Conservation (phyloP, 1,140 invertebrate genomes). For the Tetraneura akinire region DNA sequence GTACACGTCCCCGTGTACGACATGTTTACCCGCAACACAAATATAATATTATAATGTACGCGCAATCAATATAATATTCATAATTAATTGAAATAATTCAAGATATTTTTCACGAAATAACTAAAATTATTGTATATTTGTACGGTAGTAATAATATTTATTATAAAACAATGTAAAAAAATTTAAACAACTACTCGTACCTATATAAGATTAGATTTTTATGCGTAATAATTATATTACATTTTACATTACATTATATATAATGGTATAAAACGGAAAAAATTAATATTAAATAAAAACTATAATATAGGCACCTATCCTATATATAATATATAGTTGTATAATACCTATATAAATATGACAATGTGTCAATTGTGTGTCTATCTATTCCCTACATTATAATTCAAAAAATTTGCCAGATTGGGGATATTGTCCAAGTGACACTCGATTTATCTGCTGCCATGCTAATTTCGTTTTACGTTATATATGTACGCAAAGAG, state of each 20-base stretch:
- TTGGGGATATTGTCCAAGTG: conserved; percentile 4
- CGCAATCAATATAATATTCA: background rate
- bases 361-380: background rate
- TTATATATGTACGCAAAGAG: background rate
- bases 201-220: no score
- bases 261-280: background rate
- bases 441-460: conserved; percentile 21
- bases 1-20: conserved; percentile 23
- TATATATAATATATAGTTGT: background rate
- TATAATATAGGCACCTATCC: background rate
- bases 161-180: no score
- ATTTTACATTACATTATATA: background rate
- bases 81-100: conserved; percentile 17
- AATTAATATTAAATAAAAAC: background rate
- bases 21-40: conserved; percentile 49
- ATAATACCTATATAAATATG: background rate
- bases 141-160: no score
- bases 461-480: conserved; percentile 29
- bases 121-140: no score
- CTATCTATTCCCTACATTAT: background rate
- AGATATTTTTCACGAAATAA: no score
- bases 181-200: no score
- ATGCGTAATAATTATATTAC: background rate
- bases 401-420: background rate
- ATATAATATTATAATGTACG: no score